Evolutionary conservation across 2,113 vertebrate species (phyloP), one percentile per base, ranked within the genome.

Genomic region (Lamprotornis superbus): DNA sequence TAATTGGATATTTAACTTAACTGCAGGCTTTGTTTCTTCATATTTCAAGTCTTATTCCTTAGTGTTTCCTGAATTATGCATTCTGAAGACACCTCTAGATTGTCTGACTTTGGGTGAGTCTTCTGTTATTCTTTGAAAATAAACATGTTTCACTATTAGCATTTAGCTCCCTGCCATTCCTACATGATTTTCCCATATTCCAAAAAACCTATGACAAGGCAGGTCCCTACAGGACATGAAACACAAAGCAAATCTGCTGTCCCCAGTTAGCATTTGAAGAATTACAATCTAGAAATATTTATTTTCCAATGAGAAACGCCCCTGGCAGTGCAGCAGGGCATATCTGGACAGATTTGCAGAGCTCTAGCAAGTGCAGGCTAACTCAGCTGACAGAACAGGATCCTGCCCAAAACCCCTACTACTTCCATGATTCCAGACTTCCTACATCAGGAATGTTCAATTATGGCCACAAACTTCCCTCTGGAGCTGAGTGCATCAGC

Each of bases 1-100:
- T 97, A 98, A 98, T 98, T 97, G 94, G 90, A 96, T 95, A 97
- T 97, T 97, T 98, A 97, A 97, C 97, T 98, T 96, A 98, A 97
- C 95, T 94, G 93, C 82, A 96, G 94, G 57, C 89, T 87, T 95
- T 95, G 76, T 95, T 96, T 92, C 90, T 91, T 78, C 89, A 87
- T 89, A 97, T 96, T 97, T 97, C 64, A 86, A 87, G 57, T 44
- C 87, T 95, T 89, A 87, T 69, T 97, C 73, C 69, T 91, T 90
- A 61, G 86, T 79, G 35, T 93, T 94, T 96, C 27, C 81, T 89
- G 92, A 83, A 92, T 96, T 89, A 53, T 33, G 9, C 79, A 93
- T 96, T 95, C 94, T 87, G 57, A 95, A 61, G 81, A 82, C 56
- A 89, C 83, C 25, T 85, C 94, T 82, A 70, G 39, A 71, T 71